Base-by-base conservation (phyloP, 2,888 invertebrate genomes). In the Parnassius smintheus region DNA sequence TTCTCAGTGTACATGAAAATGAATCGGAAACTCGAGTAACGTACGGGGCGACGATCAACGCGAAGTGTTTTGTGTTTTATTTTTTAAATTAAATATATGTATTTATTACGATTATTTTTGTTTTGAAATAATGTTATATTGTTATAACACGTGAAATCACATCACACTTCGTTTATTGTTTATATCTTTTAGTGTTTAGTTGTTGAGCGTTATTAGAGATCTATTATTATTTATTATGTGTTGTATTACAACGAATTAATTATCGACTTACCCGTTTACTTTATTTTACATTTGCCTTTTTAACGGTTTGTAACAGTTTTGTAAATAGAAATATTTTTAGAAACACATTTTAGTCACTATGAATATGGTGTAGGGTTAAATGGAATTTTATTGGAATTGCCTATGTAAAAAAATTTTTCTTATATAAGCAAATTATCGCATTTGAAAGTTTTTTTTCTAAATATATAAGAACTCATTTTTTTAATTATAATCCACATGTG, bases 201-300 rank as follows among this genome's bases (percentile, higher is more conserved):
- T 82, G 89, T 90, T 90, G 87, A 89, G 85, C 83, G 83, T 90
- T 89, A 76, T 83, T 86, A 88, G 86, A 84, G 80, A 83, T 74
- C 69, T 86, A 84, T 86, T 85, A 87, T 86, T 89, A 85, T 86
- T 88, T 88, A 80, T 78, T 75, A 74, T 77, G 80, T 80, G 76
- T 82, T 82, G 78, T 84, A 82, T 78, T 82, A 82, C 88, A 88
- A 86, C 88, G 88, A 89, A 88, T 81, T 68, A 68, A 71, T 71
- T 73, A 68, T 70, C 68, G 71, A 76, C 72, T 74, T 70, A 71
- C 70, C 78, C 76, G 73, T 79, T 75, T 79, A 80, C 74, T 74
- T 75, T 74, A 72, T 75, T 71, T 74, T 70, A 75, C 72, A 67
- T 72, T 72, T 74, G 69, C 71, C 75, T 65, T 50, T 54, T 58